Conservation (phyloP, 2,113 vertebrate genomes). For the Protobothrops mucrosquamatus region DNA sequence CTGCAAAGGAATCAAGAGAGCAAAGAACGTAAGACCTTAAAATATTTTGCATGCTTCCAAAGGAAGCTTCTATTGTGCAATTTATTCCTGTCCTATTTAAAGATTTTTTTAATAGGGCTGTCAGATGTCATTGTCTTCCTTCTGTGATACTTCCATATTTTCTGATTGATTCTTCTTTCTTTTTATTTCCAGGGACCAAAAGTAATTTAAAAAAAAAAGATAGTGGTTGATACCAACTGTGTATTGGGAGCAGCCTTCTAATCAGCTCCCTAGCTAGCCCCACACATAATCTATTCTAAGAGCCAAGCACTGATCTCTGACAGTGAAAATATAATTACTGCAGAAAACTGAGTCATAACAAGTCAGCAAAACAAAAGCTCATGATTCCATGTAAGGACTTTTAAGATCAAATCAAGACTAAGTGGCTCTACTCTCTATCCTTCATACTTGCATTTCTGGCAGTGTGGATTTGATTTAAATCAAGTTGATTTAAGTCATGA, state of each 20-base stretch:
- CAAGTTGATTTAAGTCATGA: no score
- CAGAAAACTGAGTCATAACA: constrained; percentile 47
- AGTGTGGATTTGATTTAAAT: no score
- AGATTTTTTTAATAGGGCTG: background rate
- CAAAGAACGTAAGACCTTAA: fast-evolving
- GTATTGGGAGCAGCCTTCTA: background rate
- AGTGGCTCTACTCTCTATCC: background rate
- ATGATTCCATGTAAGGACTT: background rate
- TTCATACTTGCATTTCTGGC: background rate
- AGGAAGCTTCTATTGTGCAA: background rate
- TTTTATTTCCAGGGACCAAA: background rate
- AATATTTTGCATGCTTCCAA: background rate
- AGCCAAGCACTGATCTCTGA: constrained; percentile 8
- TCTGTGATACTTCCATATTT: background rate
- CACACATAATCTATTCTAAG: background rate
- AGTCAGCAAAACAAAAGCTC: constrained; percentile 8
- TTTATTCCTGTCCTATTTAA: background rate
- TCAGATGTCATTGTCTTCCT: background rate
- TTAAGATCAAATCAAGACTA: background rate
- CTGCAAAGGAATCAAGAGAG: background rate
- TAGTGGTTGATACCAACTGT: background rate
- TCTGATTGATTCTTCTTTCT: background rate
- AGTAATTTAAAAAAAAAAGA: background rate
- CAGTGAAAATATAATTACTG: constrained; percentile 16
- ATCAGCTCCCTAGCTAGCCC: no score